phyloP scores from a whole-genome alignment of 1,140 invertebrate species.

The Heliconius eleuchia region DNA sequence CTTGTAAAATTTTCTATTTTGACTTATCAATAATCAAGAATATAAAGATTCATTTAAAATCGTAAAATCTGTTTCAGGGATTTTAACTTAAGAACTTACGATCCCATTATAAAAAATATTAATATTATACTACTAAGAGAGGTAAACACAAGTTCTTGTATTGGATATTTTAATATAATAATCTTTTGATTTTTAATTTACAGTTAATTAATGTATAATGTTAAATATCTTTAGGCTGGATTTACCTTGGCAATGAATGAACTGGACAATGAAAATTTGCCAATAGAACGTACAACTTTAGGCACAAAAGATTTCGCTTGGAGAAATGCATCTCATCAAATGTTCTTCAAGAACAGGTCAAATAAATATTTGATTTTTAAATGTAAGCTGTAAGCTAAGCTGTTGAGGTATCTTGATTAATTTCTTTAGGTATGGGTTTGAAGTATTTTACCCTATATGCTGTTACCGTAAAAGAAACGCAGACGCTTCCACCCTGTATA shows the following conservation, averaged over 20 bases:
- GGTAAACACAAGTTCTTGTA: conserved; percentile 31
- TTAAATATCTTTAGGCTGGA: conserved; percentile 40
- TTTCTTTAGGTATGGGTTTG: too few relatives aligned
- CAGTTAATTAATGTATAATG: not conserved
- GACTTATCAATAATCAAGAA: too few relatives aligned
- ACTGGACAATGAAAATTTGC: conserved; percentile 37
- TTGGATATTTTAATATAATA: too few relatives aligned
- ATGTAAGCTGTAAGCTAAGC: too few relatives aligned
- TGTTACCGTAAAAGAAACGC: too few relatives aligned
- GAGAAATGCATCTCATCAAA: conserved; percentile 45
- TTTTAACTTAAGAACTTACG: conserved; percentile 60
- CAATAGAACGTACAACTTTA: conserved; percentile 39
- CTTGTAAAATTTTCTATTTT: too few relatives aligned
- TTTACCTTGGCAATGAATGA: conserved; percentile 43
- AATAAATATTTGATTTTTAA: too few relatives aligned
- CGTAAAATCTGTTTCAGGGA: conserved; percentile 47
- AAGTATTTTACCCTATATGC: too few relatives aligned
- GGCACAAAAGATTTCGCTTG: conserved; percentile 47
- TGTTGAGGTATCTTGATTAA: too few relatives aligned
- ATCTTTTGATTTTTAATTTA: too few relatives aligned
- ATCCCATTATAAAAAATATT: conserved; percentile 53
- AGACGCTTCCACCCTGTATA: too few relatives aligned
- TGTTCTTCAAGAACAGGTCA: not conserved
- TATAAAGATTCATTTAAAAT: too few relatives aligned
- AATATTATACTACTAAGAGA: conserved; percentile 38